These are phyloP conservation scores for Ferrisia virgata DNA, from an alignment of 2,888 invertebrate species.

Conservation along the genomic window DNA sequence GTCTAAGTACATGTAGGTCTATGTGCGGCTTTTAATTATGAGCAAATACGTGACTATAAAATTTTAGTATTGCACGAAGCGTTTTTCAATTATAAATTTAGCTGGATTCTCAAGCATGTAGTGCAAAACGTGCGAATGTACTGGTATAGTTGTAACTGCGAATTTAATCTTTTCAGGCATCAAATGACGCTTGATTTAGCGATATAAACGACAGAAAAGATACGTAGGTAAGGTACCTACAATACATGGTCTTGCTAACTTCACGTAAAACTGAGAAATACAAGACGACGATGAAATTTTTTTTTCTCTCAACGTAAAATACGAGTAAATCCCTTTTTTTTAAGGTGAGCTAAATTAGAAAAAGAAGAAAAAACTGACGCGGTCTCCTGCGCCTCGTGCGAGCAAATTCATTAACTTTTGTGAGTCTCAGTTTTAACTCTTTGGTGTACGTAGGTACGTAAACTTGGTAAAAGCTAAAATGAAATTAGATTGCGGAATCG, in stretches of 20 bases:
- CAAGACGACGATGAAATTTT: slow-evolving; percentile 15
- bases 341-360: background rate
- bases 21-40: background rate
- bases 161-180: background rate
- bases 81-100: slow-evolving; percentile 1
- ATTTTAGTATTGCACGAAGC: background rate
- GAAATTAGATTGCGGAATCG: background rate
- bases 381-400: background rate
- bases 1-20: background rate
- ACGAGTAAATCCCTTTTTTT: background rate
- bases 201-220: background rate
- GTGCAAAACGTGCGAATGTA: background rate
- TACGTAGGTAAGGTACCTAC: no score
- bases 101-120: background rate
- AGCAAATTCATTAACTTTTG: background rate
- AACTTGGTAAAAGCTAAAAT: background rate
- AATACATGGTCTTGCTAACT: background rate
- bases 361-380: background rate
- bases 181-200: background rate
- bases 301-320: background rate
- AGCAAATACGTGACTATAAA: background rate
- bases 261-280: background rate
- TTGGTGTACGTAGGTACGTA: background rate
- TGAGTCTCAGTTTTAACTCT: background rate
- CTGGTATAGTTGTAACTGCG: background rate